Conservation (phyloP, 2,113 vertebrate species). For the Lagenorhynchus albirostris region DNA sequence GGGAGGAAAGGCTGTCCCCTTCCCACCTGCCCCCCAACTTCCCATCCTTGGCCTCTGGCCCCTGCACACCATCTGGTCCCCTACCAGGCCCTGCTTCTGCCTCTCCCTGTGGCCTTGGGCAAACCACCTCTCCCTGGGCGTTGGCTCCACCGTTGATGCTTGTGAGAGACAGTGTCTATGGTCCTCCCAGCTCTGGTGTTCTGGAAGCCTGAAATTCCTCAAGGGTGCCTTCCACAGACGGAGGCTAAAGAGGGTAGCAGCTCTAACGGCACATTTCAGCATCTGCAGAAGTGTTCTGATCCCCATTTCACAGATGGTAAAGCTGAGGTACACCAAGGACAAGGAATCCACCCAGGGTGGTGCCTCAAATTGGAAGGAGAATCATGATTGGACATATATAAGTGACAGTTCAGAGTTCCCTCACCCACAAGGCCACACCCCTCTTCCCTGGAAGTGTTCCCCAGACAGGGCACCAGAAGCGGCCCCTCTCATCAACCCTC, state of each 20-base stretch:
- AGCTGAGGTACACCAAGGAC: background rate
- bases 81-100: background rate
- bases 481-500: background rate
- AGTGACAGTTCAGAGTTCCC: background rate
- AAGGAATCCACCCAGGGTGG: background rate
- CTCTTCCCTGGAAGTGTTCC: background rate
- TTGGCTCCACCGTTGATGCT: background rate
- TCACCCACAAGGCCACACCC: background rate
- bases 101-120: background rate
- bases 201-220: background rate
- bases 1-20: background rate
- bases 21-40: background rate
- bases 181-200: background rate
- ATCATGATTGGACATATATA: background rate
- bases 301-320: slow-evolving; percentile 22
- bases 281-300: background rate
- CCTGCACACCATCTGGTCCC: background rate
- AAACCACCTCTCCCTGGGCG: background rate
- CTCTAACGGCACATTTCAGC: background rate
- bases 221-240: background rate
- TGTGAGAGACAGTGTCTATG: background rate
- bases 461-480: background rate
- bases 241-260: background rate
- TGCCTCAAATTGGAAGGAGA: background rate
- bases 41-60: background rate